Base-by-base conservation (phyloP, 35 echinoderm and acorn worm species). In the Diadema setosum region DNA sequence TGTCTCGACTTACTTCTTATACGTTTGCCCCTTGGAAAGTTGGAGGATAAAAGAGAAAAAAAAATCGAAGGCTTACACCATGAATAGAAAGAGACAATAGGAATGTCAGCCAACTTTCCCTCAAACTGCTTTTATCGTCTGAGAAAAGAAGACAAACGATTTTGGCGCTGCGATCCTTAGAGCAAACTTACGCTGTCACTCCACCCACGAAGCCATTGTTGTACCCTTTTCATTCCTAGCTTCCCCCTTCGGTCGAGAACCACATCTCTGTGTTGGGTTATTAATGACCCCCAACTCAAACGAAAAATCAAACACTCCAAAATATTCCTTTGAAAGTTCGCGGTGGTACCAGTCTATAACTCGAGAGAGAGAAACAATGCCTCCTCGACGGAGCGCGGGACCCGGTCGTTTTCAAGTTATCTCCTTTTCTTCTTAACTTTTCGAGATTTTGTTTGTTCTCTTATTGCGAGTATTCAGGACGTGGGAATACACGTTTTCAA, bases 401-500 rank as follows among this genome's bases (percentile, higher is more conserved):
- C 40, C 35, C 29, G 34, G 36, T 41, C 35, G 24, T 78, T 41
- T 52, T 78, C 25, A 36, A 44, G 73, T 42, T 42, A 78, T 78
- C 73, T 44, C 73, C 73, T 44, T 78, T 78, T 78, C 73, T 78
- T 78, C 73, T 78, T 78, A 78, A 78, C 73, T 78, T 78, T 44
- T 78, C 40, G 37, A 78, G 73, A 42, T 21, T n/a, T n/a, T 78
- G 73, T 78, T 78, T 78, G 73, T 78, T 44, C 44, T 78, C 73
- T 35, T 41, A 33, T 78, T 35, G 73, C 24, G 21, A 36, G 44
- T 41, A 44, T 39, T n/a, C 33, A 36, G 73, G 40, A 78, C 73
- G 73, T 78, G 73, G 73, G 73, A 78, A 78, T n/a, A 78, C 39
- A 78, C 15, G 9, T 78, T 31, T 78, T 44, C 40, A 33, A 33